Base-by-base conservation (phyloP, 2,888 invertebrate species). In the Drosophila barbarae region DNA sequence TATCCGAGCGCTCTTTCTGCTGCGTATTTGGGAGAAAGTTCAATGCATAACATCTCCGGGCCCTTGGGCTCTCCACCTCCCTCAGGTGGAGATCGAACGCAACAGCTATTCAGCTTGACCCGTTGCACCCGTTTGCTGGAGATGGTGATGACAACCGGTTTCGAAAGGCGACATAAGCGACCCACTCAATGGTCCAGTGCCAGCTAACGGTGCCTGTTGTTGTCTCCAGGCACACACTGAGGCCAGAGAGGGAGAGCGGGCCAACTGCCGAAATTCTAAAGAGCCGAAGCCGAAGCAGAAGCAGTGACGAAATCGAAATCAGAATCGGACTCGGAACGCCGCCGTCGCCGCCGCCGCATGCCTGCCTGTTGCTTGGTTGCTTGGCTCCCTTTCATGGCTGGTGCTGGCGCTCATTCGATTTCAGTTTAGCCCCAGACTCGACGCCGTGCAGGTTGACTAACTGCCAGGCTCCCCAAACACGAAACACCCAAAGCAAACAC, bases 351-450 rank as follows among this genome's bases (percentile, higher is more conserved):
- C 23, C 23, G 23, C 18, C 18, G 18, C 18, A 18, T 18, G 18
- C 15, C 41, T 35, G 55, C 60, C 56, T 67, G 53, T 55, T 57
- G 65, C 60, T 56, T 56, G 38, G 38, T 49, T 57, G 35, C 23
- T 71, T 52, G 63, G 36, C 26, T 71, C 63, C 67, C 57, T 77
- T 79, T 77, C 85, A 58, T 70, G 68, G 76, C 49, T 67, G 69
- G 61, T 67, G 47, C 67, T 66, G 61, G 63, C 59, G 69, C 71
- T 69, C 67, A 71, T 72, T 73, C 51, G 59, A 66, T 70, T 86
- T 86, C 74, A 86, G 86, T 86, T 86, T 73, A 76, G 72, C 73
- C 78, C 59, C 75, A 75, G 74, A 78, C 78, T 72, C 79, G 76
- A 71, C 67, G 76, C 55, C 68, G 74, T 56, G 69, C 71, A 67